phyloP scores from a whole-genome alignment of 35 echinoderm and acorn worm genomes.

The Amphiura filiformis region DNA sequence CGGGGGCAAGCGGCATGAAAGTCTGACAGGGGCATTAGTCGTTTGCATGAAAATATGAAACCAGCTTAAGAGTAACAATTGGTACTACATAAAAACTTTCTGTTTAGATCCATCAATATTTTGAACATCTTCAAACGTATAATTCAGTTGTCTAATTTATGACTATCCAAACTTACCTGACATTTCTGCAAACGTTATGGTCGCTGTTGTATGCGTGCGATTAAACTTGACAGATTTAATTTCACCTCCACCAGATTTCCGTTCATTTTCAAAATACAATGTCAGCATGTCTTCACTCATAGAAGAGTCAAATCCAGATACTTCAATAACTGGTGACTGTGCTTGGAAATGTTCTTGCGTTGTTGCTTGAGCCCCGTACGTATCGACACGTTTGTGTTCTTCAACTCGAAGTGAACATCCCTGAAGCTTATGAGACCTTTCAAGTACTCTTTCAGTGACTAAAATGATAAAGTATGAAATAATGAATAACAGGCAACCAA shows the following conservation, averaged over 20 bases:
- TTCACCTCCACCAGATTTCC: slow-evolving; percentile 26
- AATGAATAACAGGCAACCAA: no score
- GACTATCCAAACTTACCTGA: not conserved
- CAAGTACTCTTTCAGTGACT: not conserved
- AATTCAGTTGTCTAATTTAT: no score
- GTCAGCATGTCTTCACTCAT: not conserved
- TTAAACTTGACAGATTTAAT: not conserved
- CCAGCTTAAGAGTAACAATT: not conserved
- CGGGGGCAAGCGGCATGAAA: no score
- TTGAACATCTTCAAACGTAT: no score
- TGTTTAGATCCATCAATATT: not conserved
- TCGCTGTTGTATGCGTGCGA: not conserved
- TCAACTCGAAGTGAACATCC: no score
- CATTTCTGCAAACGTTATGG: not conserved
- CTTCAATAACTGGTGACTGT: not conserved
- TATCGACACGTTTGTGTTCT: no score
- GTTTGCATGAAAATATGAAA: no score
- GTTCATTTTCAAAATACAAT: slow-evolving; percentile 23
- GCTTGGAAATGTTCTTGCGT: no score
- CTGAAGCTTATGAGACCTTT: no score
- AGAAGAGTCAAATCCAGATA: not conserved
- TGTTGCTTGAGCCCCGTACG: no score
- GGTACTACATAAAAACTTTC: not conserved
- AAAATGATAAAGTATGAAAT: not conserved
- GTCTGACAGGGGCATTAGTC: no score